phyloP scores from a whole-genome alignment of 2,888 invertebrate genomes.

The Leptinotarsa peninsularis region DNA sequence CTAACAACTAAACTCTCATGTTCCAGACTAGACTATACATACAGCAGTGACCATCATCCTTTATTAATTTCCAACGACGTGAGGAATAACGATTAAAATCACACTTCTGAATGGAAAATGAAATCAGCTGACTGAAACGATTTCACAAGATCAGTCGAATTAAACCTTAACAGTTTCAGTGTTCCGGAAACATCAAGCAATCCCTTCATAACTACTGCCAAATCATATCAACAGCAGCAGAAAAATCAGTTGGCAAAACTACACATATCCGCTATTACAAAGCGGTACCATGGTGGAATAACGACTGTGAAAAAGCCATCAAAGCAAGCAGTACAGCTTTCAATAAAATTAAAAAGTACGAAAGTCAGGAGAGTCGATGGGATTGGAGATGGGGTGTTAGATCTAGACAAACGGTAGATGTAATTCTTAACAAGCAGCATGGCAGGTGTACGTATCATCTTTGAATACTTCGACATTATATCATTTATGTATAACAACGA shows the following conservation, averaged over 20 bases:
- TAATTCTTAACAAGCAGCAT: slow-evolving; percentile 2
- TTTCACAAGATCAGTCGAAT: not conserved
- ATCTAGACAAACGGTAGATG: too few species aligned
- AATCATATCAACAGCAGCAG: not conserved
- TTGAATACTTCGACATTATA: slow-evolving; percentile 31
- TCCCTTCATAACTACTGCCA: not conserved
- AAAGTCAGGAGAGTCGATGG: too few species aligned
- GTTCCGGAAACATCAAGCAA: not conserved
- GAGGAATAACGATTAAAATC: not conserved
- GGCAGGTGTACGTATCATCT: slow-evolving; percentile 30
- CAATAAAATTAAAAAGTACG: too few species aligned
- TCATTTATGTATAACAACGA: slow-evolving; percentile 33
- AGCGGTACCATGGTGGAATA: not conserved
- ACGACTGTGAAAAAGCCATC: not conserved
- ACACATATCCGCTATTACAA: not conserved
- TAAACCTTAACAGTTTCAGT: not conserved
- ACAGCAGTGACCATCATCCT: not conserved
- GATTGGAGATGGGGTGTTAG: slow-evolving; percentile 24
- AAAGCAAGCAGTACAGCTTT: not conserved
- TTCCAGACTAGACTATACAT: not conserved
- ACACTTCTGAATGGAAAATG: not conserved
- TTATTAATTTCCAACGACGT: not conserved
- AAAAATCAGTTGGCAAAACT: too few species aligned
- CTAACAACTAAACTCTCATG: not conserved
- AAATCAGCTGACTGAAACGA: not conserved